phyloP scores from a whole-genome alignment of 2,888 invertebrate species.

The Taenaris catops region DNA sequence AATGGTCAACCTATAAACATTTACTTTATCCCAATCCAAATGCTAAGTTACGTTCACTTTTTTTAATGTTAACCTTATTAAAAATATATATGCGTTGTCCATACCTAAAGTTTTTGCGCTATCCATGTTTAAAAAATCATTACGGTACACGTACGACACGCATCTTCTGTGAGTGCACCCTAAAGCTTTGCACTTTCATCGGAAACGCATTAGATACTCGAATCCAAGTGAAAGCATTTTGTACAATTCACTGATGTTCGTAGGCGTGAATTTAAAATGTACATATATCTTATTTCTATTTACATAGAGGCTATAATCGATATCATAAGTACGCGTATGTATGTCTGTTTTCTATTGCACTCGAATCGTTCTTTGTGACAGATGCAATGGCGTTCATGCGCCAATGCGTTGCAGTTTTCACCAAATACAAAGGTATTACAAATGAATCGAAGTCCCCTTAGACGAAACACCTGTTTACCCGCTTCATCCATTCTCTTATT shows the following conservation, averaged over 20 bases:
- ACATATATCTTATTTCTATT: conserved; percentile 4
- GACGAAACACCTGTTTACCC: conserved; percentile 17
- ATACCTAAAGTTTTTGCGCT: too few species aligned
- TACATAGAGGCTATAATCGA: neutral
- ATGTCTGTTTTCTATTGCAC: conserved; percentile 9
- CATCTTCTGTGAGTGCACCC: conserved; percentile 16
- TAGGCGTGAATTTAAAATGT: conserved; percentile 15
- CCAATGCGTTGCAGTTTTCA: conserved; percentile 28
- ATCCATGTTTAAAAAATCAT: neutral
- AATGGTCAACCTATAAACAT: too few species aligned
- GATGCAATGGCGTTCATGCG: conserved; percentile 36
- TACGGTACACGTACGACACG: neutral
- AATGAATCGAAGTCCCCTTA: conserved; percentile 29
- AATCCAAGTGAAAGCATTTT: conserved; percentile 23
- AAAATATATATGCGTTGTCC: too few species aligned
- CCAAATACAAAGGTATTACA: conserved; percentile 26
- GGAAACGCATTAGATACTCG: conserved; percentile 24
- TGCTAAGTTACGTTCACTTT: too few species aligned
- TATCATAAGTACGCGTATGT: neutral
- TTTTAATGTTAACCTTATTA: too few species aligned
- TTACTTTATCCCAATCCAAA: too few species aligned
- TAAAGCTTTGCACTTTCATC: conserved; percentile 21
- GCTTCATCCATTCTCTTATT: conserved; percentile 10
- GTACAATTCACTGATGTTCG: conserved; percentile 22
- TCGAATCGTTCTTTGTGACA: conserved; percentile 39